Percentiles rank a stretch among this genome's conserved stretches.
These are phyloP conservation scores for Achatina immaculata DNA, from an alignment of 1,140 invertebrate species.

Conservation along the genomic window DNA sequence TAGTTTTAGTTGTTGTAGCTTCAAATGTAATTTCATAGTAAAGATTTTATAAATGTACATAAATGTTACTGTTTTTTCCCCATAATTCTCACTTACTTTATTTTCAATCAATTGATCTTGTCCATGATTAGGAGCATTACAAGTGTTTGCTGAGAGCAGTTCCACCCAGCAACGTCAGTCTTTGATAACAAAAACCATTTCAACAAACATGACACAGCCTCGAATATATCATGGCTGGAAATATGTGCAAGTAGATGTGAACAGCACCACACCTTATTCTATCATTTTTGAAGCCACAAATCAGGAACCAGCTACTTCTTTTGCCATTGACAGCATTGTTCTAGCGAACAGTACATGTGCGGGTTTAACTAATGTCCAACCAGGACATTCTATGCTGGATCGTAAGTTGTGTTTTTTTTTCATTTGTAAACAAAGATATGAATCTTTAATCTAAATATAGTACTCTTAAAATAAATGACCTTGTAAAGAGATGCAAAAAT, in stretches of 20 bases:
- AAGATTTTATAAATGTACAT: too few species aligned
- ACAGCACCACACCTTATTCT: background rate
- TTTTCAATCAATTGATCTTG: background rate
- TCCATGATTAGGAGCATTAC: background rate
- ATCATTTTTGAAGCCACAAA: background rate
- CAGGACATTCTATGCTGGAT: background rate
- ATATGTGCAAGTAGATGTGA: background rate
- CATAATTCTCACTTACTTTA: background rate
- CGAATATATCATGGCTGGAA: background rate
- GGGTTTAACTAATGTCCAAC: background rate
- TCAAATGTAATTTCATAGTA: too few species aligned
- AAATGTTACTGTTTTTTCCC: too few species aligned
- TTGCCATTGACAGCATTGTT: background rate
- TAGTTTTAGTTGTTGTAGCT: too few species aligned
- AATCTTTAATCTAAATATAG: background rate
- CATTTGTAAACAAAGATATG: background rate
- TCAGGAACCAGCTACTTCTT: background rate
- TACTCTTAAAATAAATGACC: too few species aligned
- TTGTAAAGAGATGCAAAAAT: too few species aligned
- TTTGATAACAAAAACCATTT: background rate
- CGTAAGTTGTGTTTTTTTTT: slow-evolving; percentile 7
- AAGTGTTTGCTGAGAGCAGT: background rate
- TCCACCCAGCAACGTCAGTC: background rate
- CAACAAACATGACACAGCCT: background rate
- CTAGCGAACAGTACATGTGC: background rate